Conservation (phyloP, 2,113 vertebrate genomes). For the Merops nubicus region DNA sequence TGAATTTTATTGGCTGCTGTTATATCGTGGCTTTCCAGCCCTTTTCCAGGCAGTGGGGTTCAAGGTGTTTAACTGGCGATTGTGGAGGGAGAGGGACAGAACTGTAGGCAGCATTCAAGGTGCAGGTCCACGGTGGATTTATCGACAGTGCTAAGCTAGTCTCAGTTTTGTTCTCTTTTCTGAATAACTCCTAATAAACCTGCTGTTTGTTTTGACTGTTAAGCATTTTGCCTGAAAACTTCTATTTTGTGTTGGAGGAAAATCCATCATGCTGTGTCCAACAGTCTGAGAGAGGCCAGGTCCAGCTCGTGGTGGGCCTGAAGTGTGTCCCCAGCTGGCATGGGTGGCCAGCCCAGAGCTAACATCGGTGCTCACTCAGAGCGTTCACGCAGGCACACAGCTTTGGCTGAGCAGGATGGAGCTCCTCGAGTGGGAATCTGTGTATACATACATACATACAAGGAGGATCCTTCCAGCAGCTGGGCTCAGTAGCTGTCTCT, state of each 20-base stretch:
- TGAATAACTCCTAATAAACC: neutral
- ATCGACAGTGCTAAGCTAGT: neutral
- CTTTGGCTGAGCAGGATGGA: neutral
- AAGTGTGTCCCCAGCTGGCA: neutral
- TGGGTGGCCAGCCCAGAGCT: neutral
- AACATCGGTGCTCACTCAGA: neutral
- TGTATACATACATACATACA: fast-evolving
- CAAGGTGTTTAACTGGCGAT: fast-evolving
- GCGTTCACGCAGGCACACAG: too few relatives aligned
- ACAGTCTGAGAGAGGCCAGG: neutral
- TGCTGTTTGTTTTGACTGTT: neutral
- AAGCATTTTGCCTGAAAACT: neutral
- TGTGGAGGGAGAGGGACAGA: neutral
- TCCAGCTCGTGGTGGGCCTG: fast-evolving
- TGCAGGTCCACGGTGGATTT: neutral
- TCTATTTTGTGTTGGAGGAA: neutral
- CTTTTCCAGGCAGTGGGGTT: neutral
- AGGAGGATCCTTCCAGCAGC: neutral
- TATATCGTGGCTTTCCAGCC: neutral
- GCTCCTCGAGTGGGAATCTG: too few relatives aligned
- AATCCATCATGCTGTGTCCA: fast-evolving
- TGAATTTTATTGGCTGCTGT: neutral
- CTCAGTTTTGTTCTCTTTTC: neutral
- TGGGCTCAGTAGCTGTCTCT: neutral
- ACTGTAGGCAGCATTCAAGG: neutral